These are phyloP conservation scores for Willowsia nigromaculata DNA, from an alignment of 2,888 invertebrate genomes.

Conservation along the genomic window DNA sequence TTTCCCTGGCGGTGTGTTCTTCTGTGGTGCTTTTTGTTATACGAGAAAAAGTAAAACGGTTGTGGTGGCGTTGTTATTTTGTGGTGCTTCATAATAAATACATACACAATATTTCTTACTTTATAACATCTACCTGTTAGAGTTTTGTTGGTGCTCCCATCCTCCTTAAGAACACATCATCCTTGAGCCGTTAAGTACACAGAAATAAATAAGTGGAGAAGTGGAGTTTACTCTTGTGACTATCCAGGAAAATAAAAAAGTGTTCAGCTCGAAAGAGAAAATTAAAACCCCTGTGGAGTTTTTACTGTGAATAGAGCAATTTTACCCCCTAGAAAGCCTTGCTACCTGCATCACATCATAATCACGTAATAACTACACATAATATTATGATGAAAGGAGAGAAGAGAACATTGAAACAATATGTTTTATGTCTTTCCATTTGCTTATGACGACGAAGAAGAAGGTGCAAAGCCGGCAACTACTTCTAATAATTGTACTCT, in stretches of 20 bases:
- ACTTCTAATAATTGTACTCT: background rate
- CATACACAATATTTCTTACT: background rate
- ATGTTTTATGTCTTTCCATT: constrained; percentile 62
- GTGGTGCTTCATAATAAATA: background rate
- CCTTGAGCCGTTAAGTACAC: constrained; percentile 24
- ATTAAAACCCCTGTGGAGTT: background rate
- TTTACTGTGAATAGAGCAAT: background rate
- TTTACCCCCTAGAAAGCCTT: background rate
- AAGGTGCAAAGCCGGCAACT: constrained; percentile 18
- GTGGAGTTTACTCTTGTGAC: background rate
- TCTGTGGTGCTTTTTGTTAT: constrained; percentile 18
- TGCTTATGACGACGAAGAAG: constrained; percentile 42
- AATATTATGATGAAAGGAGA: constrained; percentile 1
- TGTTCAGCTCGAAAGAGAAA: background rate
- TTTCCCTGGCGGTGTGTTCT: constrained; percentile 2
- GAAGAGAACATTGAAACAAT: constrained; percentile 48
- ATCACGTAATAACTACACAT: background rate
- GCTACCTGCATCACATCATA: background rate
- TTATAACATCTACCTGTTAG: too few species aligned
- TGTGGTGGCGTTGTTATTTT: background rate
- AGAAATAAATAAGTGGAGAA: background rate
- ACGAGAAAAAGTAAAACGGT: background rate
- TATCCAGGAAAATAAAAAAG: background rate
- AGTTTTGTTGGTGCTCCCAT: background rate
- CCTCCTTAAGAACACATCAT: background rate